phyloP scores from a whole-genome alignment of 1,140 invertebrate genomes.

The Chelonus insularis region DNA sequence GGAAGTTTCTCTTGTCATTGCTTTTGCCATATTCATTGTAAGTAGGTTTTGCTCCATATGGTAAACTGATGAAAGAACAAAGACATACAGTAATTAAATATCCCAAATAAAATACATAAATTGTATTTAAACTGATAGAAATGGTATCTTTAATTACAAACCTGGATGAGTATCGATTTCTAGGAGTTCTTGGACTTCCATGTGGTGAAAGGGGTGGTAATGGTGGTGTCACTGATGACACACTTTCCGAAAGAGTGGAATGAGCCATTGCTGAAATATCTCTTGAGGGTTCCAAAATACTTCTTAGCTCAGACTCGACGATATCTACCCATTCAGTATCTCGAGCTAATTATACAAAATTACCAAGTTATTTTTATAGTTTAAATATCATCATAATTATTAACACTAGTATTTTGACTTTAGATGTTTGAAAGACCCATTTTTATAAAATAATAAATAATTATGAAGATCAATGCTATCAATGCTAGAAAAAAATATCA shows the following conservation, averaged over 20 bases:
- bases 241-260: constrained; percentile 68
- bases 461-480: no score
- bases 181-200: constrained; percentile 55
- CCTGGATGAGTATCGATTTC: constrained; percentile 53
- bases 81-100: not conserved
- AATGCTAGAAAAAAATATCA: no score
- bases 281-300: constrained; percentile 71
- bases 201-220: constrained; percentile 75
- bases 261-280: constrained; percentile 58
- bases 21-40: constrained; percentile 55
- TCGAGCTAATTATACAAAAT: constrained; percentile 60
- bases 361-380: no score
- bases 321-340: constrained; percentile 84
- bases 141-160: no score
- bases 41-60: constrained; percentile 64
- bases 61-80: constrained; percentile 53
- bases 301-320: constrained; percentile 77
- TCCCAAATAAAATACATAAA: not conserved
- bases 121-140: not conserved
- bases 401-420: no score
- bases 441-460: no score
- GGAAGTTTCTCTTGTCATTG: constrained; percentile 50
- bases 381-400: no score
- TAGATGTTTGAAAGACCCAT: no score
- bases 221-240: constrained; percentile 74